Base-by-base conservation (phyloP, 2,113 vertebrate genomes). In the Rutilus rutilus region DNA sequence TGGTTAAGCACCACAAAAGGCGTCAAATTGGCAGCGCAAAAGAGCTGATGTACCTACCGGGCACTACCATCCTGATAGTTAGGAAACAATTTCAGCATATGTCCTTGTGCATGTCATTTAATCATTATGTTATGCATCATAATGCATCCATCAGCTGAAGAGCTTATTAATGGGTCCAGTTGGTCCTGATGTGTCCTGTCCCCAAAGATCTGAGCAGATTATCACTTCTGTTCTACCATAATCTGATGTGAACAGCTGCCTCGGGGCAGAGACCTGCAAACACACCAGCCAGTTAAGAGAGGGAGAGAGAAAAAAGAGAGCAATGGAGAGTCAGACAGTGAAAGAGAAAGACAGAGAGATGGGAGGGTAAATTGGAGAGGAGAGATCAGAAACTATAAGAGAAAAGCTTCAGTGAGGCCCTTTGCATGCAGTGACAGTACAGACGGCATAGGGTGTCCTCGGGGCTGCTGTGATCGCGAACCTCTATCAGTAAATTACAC, bases 171-270 rank as follows among this genome's bases (percentile, higher is more conserved):
- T 59, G 82, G 30, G 30, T 57, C 33, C 67, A 19, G 30, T 59
- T 39, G 65, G 65, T 83, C 33, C 81, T 65, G 36, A 65, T 67
- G 79, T 65, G 42, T 81, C 60, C 59, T 25, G 65, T 83, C 82
- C 82, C 82, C 3, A 2, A 83, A 83, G 47, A 83, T 83, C 82
- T 42, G 65, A 59, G 67, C 82, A 59, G 82, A 83, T 83, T 83
- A 83, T 83, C 67, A 25, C 65, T 73, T 12, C 82, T 39, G 59
- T 83, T 42, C 67, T 54, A 73, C 50, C 50, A 59, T 83, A 83
- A 83, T 83, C 47, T 73, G 82, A 83, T 83, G 30, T 83, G 82
- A 83, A 74, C 82, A 73, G 82, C 67, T 21, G 82, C 82, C 82
- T 83, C 50, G 30, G 67, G 82, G 62, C 80, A 82, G 62, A 82